These are phyloP conservation scores for Cervus canadensis DNA, from an alignment of 2,113 vertebrate genomes.

Conservation along the genomic window DNA sequence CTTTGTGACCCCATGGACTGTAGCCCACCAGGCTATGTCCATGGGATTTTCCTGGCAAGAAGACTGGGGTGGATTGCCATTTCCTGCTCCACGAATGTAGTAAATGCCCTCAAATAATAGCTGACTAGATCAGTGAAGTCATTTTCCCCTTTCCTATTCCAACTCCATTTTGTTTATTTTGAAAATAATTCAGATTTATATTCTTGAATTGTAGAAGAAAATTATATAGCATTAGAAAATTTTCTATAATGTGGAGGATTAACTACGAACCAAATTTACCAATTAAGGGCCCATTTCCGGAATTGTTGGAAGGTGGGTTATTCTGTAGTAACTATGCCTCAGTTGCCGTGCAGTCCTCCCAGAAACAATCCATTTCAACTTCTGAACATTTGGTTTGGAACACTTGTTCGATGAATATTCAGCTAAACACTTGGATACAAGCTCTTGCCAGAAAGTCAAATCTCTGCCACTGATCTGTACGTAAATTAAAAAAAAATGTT, in stretches of 20 bases:
- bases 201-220: not conserved
- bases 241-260: not conserved
- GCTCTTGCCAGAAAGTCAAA: slow-evolving; percentile 89
- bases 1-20: not conserved
- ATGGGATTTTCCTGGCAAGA: not conserved
- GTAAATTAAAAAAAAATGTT: not conserved
- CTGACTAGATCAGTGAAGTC: not conserved
- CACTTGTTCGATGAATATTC: slow-evolving; percentile 93
- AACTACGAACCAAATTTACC: slow-evolving; percentile 46
- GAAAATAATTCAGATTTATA: slow-evolving; percentile 2
- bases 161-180: slow-evolving; percentile 4
- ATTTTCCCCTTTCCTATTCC: not conserved
- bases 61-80: not conserved
- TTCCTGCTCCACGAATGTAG: not conserved
- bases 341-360: slow-evolving; percentile 93
- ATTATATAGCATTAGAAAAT: not conserved
- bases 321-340: slow-evolving; percentile 95
- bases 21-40: not conserved
- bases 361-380: slow-evolving; percentile 96
- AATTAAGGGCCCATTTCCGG: slow-evolving; percentile 87
- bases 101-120: not conserved
- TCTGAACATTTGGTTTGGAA: slow-evolving; percentile 91
- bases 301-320: slow-evolving; percentile 95
- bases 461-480: slow-evolving; percentile 89
- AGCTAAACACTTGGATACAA: slow-evolving; percentile 92